Evolutionary conservation across 2,113 vertebrate genomes (phyloP).

Genomic region (Nansenia antarctica): DNA sequence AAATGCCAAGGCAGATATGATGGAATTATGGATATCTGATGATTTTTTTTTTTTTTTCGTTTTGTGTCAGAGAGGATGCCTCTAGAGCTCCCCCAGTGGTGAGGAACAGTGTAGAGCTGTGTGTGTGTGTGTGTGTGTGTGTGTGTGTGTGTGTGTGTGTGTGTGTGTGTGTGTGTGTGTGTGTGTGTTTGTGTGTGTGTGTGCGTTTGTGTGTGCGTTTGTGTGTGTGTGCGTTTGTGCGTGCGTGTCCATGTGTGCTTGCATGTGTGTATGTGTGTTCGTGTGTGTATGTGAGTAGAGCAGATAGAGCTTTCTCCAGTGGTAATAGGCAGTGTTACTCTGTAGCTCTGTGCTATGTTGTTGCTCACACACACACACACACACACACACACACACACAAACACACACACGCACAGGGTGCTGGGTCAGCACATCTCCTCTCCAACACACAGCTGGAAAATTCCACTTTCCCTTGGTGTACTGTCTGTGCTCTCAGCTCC

Average conservation of each 20-base stretch:
- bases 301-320: constrained; percentile 24
- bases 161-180: constrained; percentile 12
- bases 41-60: too few species aligned
- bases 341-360: constrained; percentile 18
- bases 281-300: too few species aligned
- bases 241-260: neutral
- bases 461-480: constrained; percentile 44
- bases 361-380: constrained; percentile 39
- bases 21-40: constrained; percentile 43
- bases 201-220: neutral
- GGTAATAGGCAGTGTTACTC: constrained; percentile 24
- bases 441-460: constrained; percentile 53
- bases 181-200: neutral
- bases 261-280: constrained; percentile 1
- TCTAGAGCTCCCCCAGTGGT: neutral
- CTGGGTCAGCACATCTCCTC: constrained; percentile 51
- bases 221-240: neutral
- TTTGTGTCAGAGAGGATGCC: neutral
- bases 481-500: constrained; percentile 10
- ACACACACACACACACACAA: too few species aligned
- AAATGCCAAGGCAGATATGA: constrained; percentile 48
- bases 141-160: constrained; percentile 1
- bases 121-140: neutral
- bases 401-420: too few species aligned
- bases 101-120: constrained; percentile 27